Evolutionary conservation across 64 coral and sea anemone genomes (phyloP).

Genomic region (Montipora efflorescens): DNA sequence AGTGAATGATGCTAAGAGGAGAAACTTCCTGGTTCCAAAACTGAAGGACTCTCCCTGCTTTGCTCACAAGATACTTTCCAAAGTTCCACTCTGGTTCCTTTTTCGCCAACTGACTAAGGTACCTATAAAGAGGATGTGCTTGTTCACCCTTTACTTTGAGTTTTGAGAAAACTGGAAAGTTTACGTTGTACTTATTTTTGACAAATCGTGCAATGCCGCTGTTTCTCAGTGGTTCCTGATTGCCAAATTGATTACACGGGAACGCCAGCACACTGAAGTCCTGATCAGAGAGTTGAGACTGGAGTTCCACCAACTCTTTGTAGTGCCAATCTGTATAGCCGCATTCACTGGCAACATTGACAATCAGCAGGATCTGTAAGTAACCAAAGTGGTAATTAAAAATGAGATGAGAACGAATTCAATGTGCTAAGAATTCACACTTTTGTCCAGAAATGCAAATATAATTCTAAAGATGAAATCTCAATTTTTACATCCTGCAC

Average conservation of each 20-base stretch:
- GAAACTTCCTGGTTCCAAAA: constrained; percentile 82
- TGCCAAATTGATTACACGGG: constrained; percentile 96
- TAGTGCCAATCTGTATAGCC: constrained; percentile 95
- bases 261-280: constrained; percentile 93
- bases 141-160: constrained; percentile 80
- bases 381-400: background rate
- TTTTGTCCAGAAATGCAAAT: background rate
- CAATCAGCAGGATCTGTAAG: constrained; percentile 82
- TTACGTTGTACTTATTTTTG: constrained; percentile 74
- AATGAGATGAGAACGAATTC: no score
- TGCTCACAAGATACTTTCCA: constrained; percentile 89
- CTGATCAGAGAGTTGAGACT: constrained; percentile 53
- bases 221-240: constrained; percentile 91
- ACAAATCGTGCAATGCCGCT: constrained; percentile 78
- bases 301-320: constrained; percentile 87
- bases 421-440: background rate
- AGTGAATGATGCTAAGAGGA: constrained; percentile 47
- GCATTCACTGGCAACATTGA: constrained; percentile 99
- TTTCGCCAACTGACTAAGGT: constrained; percentile 19
- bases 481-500: no score
- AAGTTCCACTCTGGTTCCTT: constrained; percentile 90
- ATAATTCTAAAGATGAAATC: no score
- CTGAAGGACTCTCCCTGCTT: constrained; percentile 79
- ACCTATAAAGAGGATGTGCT: constrained; percentile 88
- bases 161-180: constrained; percentile 95